phyloP scores from a whole-genome alignment of 2,113 vertebrate species.

The Odobenus rosmarus region DNA sequence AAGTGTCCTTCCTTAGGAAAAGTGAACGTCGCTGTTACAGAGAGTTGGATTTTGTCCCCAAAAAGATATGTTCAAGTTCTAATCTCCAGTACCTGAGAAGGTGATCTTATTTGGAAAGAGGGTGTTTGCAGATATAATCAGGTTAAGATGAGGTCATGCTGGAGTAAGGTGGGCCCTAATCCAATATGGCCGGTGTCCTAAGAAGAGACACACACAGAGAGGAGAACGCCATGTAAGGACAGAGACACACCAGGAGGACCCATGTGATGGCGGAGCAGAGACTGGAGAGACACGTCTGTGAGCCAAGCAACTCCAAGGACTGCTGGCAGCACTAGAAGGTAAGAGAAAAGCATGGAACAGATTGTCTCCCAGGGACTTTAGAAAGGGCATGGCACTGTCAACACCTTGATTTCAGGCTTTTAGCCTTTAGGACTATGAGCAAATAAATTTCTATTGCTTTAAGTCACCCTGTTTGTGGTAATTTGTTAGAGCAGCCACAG shows the following conservation, averaged over 20 bases:
- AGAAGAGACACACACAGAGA: not conserved
- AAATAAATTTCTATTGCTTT: not conserved
- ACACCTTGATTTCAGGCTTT: not conserved
- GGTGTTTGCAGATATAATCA: not conserved
- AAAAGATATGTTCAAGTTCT: not conserved
- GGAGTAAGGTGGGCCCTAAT: not conserved
- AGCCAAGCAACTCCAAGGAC: not conserved
- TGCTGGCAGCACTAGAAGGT: too few species aligned
- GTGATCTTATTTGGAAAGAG: not conserved
- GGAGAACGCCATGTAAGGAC: rapidly evolving
- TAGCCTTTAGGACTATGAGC: not conserved
- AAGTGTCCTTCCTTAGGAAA: not conserved
- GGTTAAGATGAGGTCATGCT: not conserved
- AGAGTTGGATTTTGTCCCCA: not conserved
- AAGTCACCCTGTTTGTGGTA: not conserved
- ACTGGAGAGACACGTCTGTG: rapidly evolving
- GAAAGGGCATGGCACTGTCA: not conserved
- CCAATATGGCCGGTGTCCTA: not conserved
- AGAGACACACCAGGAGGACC: not conserved
- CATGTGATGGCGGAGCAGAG: not conserved
- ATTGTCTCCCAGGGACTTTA: not conserved
- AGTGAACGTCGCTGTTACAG: rapidly evolving
- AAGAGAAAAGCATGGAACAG: not conserved
- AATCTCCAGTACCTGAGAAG: not conserved
- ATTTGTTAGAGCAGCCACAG: not conserved